Conservation (phyloP, 2,888 invertebrate genomes). For the Papilio demoleus region DNA sequence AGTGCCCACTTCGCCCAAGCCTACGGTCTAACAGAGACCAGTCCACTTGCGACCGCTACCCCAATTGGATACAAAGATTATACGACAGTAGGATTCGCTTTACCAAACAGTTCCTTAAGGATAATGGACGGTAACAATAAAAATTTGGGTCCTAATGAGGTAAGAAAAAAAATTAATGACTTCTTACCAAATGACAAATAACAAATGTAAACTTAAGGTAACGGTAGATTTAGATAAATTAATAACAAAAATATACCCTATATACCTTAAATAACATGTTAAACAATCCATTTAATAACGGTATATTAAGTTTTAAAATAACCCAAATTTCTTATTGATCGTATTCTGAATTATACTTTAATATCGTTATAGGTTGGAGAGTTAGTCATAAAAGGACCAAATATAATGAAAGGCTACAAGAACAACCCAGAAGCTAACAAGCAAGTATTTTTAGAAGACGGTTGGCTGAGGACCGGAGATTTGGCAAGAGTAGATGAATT, state of each 20-base stretch:
- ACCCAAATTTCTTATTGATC: background rate
- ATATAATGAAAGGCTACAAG: constrained; percentile 91
- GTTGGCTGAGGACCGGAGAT: constrained; percentile 91
- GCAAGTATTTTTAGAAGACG: constrained; percentile 85
- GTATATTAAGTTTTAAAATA: too few relatives aligned
- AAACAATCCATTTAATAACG: too few relatives aligned
- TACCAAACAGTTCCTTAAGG: constrained; percentile 85
- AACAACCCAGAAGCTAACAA: constrained; percentile 89
- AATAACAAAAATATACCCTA: too few relatives aligned
- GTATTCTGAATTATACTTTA: background rate
- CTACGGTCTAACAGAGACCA: constrained; percentile 88
- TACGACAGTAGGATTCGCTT: constrained; percentile 79
- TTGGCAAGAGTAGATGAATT: constrained; percentile 86
- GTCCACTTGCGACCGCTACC: constrained; percentile 79
- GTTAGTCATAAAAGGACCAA: constrained; percentile 88
- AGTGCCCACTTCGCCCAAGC: constrained; percentile 72
- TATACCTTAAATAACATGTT: too few relatives aligned
- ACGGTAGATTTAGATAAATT: too few relatives aligned
- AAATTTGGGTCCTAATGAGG: constrained; percentile 81
- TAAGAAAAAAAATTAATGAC: constrained; percentile 46
- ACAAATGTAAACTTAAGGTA: background rate
- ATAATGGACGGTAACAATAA: constrained; percentile 76
- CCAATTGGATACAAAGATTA: constrained; percentile 53
- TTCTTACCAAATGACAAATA: background rate
- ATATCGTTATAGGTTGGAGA: constrained; percentile 84